phyloP scores from a whole-genome alignment of 2,888 invertebrate species.

The Pristionchus arcanus region DNA sequence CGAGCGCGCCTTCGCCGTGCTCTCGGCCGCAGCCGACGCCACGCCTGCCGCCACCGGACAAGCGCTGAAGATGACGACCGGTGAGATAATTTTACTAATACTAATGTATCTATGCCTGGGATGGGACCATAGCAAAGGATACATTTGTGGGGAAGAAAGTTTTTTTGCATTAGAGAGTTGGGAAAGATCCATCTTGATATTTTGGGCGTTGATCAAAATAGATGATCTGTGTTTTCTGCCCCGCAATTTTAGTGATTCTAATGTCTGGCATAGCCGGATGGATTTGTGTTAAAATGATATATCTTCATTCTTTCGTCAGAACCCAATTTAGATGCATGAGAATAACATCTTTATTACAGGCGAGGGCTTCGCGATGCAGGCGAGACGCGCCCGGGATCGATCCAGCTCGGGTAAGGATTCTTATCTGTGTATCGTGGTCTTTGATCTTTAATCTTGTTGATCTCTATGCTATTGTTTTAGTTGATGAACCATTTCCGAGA shows the following conservation, averaged over 20 bases:
- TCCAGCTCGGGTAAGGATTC: not conserved
- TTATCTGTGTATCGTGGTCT: too few relatives aligned
- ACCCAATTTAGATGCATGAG: too few relatives aligned
- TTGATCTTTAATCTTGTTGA: not conserved
- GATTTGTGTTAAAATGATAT: not conserved
- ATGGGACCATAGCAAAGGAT: too few relatives aligned
- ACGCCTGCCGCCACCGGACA: not conserved
- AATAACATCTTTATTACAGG: not conserved
- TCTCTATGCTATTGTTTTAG: not conserved
- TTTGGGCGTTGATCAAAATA: too few relatives aligned
- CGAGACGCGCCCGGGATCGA: not conserved
- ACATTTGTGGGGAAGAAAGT: too few relatives aligned
- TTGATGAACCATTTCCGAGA: too few relatives aligned
- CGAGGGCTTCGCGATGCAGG: conserved; percentile 18
- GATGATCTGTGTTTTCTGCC: too few relatives aligned
- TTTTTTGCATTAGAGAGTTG: too few relatives aligned
- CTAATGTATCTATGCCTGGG: too few relatives aligned
- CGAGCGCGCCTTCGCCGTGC: conserved; percentile 23
- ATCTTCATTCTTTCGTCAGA: too few relatives aligned
- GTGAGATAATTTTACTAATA: too few relatives aligned
- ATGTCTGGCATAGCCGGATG: not conserved
- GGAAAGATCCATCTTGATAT: not conserved
- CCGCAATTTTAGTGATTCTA: too few relatives aligned
- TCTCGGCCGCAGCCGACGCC: not conserved
- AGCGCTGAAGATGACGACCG: conserved; percentile 1